phyloP scores from a whole-genome alignment of 2,113 vertebrate species.

The Cottus gobio region DNA sequence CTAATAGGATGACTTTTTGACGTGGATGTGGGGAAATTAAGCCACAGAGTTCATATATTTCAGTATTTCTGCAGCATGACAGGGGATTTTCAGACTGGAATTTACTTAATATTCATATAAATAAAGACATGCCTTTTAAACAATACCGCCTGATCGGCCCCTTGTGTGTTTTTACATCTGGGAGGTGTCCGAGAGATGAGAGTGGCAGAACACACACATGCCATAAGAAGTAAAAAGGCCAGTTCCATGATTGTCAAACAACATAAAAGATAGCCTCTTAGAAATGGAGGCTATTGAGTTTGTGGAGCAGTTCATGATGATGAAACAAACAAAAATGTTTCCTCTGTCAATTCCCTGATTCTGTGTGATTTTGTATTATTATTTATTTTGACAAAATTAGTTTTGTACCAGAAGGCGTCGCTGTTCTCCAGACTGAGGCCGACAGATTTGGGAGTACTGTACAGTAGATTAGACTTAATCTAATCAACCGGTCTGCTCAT shows the following conservation, averaged over 20 bases:
- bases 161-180: not conserved
- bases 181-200: not conserved
- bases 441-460: not conserved
- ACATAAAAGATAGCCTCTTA: not conserved
- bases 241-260: no score
- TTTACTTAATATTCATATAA: not conserved
- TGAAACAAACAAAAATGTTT: not conserved
- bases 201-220: not conserved
- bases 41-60: no score
- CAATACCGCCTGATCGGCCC: no score
- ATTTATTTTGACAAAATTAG: no score
- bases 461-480: constrained; percentile 22
- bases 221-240: not conserved
- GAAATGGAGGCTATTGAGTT: not conserved
- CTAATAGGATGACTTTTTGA: constrained; percentile 14
- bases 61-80: not conserved
- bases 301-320: not conserved
- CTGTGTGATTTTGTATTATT: not conserved
- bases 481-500: constrained; percentile 2
- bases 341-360: not conserved
- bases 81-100: constrained; percentile 29
- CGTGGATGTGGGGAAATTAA: constrained; percentile 16
- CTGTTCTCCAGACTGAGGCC: constrained; percentile 6
- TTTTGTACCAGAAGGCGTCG: constrained; percentile 49
- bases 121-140: not conserved